These are phyloP conservation scores for Danio jaintianensis DNA, from an alignment of 2,797 vertebrate genomes.

Conservation along the genomic window DNA sequence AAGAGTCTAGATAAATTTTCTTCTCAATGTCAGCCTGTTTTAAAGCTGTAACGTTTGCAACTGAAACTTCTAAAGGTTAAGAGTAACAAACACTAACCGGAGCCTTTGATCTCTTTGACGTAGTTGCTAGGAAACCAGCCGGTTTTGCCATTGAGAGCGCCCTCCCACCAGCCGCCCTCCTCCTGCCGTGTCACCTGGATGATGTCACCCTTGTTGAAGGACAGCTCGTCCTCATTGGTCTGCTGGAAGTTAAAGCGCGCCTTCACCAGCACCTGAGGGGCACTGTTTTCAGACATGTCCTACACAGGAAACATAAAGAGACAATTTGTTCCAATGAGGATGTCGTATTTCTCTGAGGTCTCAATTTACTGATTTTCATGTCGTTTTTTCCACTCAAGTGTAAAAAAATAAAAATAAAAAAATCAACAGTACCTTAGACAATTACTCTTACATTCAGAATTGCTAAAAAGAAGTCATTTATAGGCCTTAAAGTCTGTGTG, in stretches of 20 bases:
- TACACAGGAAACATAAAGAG: conserved; percentile 59
- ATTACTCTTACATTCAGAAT: not conserved
- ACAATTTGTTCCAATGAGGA: not conserved
- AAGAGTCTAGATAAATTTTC: not conserved
- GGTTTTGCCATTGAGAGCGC: conserved; percentile 86
- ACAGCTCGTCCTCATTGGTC: conserved; percentile 98
- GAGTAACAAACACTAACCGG: conserved; percentile 80
- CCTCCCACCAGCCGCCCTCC: conserved; percentile 99
- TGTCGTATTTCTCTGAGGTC: not conserved
- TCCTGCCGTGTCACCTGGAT: conserved; percentile 94
- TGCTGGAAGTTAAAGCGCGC: conserved; percentile 98
- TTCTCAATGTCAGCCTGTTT: not conserved
- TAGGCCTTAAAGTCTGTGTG: no score
- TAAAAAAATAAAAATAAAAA: not conserved
- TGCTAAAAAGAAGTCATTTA: no score
- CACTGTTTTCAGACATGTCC: conserved; percentile 98
- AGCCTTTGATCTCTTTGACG: conserved; percentile 94
- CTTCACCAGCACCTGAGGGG: conserved; percentile 90
- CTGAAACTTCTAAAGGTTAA: not conserved
- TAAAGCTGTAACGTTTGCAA: not conserved
- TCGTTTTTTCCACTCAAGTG: not conserved
- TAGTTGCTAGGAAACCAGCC: conserved; percentile 99
- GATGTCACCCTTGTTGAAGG: conserved; percentile 93
- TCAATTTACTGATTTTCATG: not conserved
- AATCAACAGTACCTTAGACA: not conserved